These are phyloP conservation scores for Nesogale talazaci DNA, from an alignment of 2,113 vertebrate genomes.

Conservation along the genomic window DNA sequence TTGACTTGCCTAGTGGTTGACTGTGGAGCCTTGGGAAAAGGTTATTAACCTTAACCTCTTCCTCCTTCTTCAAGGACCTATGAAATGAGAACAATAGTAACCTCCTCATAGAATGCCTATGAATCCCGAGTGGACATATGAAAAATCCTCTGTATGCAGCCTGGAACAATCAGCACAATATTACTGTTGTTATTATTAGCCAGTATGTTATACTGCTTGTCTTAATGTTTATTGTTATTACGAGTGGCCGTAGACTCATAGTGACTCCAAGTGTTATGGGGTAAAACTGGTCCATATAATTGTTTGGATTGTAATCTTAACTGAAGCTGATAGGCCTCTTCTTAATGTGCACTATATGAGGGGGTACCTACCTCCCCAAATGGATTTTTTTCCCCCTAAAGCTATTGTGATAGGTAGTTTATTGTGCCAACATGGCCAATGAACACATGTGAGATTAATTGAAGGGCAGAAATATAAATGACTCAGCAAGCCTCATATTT, in stretches of 20 bases:
- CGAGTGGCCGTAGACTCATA: not conserved
- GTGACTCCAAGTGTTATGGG: not conserved
- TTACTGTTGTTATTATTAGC: not conserved
- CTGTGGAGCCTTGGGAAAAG: not conserved
- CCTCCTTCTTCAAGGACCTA: not conserved
- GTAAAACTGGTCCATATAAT: too few relatives aligned
- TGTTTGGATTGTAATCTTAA: not conserved
- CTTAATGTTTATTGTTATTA: not conserved
- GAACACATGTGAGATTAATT: too few relatives aligned
- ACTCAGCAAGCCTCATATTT: too few relatives aligned
- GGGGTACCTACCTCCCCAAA: too few relatives aligned
- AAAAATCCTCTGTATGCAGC: not conserved
- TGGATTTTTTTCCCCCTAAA: too few relatives aligned
- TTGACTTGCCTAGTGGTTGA: not conserved
- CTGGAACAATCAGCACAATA: not conserved
- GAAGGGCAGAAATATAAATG: too few relatives aligned
- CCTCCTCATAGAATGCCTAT: not conserved
- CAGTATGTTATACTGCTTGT: too few relatives aligned
- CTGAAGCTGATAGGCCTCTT: not conserved
- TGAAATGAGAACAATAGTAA: slow-evolving; percentile 4
- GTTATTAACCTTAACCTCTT: not conserved
- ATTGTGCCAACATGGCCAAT: too few relatives aligned
- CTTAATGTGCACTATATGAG: not conserved
- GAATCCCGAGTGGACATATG: not conserved
- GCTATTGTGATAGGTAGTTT: too few relatives aligned